Evolutionary conservation across 2,797 vertebrate species (phyloP).

Genomic region (Heterohyrax brucei): DNA sequence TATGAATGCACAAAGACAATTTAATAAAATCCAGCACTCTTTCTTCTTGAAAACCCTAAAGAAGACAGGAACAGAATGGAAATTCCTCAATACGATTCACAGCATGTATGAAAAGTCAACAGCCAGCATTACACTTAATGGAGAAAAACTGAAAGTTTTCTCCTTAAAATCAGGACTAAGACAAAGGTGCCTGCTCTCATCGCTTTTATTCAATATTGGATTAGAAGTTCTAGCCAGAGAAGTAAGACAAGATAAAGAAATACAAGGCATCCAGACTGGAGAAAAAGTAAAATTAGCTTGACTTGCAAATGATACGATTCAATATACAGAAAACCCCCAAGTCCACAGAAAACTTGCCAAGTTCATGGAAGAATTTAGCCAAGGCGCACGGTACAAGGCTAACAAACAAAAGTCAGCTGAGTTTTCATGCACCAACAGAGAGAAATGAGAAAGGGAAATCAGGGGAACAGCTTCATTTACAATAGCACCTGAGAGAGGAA

Average conservation of each 20-base stretch:
- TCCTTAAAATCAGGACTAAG: background rate
- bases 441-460: background rate
- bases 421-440: background rate
- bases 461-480: background rate
- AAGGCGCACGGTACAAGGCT: background rate
- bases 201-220: background rate
- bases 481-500: background rate
- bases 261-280: background rate
- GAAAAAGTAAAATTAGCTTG: background rate
- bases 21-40: too few species aligned
- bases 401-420: background rate
- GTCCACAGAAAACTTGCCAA: background rate
- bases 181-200: background rate
- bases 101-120: background rate
- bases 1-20: too few species aligned
- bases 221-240: background rate
- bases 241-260: background rate
- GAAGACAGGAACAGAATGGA: too few species aligned
- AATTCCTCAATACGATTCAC: too few species aligned
- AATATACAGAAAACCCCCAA: background rate
- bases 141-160: background rate
- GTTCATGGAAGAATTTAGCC: background rate
- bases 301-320: background rate
- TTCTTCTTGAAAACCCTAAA: too few species aligned
- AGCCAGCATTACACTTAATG: background rate